Percentiles rank a stretch among this genome's conserved stretches.
Evolutionary conservation across 2,113 vertebrate genomes (phyloP).

Genomic region (Seriola aureovittata): DNA sequence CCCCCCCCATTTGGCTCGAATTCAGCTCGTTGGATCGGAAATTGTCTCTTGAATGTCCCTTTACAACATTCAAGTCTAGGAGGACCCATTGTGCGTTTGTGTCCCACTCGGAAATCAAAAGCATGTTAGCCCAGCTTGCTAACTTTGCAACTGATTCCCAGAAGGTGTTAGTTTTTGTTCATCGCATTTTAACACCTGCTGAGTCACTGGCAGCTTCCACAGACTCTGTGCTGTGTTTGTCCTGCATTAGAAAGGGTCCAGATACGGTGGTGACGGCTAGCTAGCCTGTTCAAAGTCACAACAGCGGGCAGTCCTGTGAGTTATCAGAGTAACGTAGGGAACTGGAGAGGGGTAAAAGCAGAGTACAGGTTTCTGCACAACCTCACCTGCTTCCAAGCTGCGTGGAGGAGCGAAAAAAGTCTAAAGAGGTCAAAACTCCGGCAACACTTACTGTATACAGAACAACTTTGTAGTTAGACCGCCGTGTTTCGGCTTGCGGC

Average conservation of each 20-base stretch:
- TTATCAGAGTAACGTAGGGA: too few relatives aligned
- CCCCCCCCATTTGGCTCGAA: neutral
- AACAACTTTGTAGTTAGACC: too few relatives aligned
- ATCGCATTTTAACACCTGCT: neutral
- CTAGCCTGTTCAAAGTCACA: neutral
- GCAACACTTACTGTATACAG: too few relatives aligned
- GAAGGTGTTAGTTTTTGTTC: neutral
- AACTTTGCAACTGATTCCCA: neutral
- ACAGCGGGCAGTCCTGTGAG: neutral
- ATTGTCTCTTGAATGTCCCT: neutral
- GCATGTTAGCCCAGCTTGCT: neutral
- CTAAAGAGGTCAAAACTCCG: too few relatives aligned
- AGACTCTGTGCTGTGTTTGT: neutral
- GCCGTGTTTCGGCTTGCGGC: too few relatives aligned
- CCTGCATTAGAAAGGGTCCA: neutral
- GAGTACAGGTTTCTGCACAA: too few relatives aligned
- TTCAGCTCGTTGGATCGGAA: slow-evolving; percentile 15
- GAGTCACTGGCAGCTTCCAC: neutral
- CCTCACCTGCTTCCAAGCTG: too few relatives aligned
- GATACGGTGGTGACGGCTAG: neutral
- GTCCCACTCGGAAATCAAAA: neutral
- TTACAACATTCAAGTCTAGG: neutral
- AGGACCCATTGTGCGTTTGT: neutral
- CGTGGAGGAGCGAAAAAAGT: too few relatives aligned
- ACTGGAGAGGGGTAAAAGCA: too few relatives aligned